These are phyloP conservation scores for Tethea ocularis DNA, from an alignment of 2,888 invertebrate species.

Conservation along the genomic window DNA sequence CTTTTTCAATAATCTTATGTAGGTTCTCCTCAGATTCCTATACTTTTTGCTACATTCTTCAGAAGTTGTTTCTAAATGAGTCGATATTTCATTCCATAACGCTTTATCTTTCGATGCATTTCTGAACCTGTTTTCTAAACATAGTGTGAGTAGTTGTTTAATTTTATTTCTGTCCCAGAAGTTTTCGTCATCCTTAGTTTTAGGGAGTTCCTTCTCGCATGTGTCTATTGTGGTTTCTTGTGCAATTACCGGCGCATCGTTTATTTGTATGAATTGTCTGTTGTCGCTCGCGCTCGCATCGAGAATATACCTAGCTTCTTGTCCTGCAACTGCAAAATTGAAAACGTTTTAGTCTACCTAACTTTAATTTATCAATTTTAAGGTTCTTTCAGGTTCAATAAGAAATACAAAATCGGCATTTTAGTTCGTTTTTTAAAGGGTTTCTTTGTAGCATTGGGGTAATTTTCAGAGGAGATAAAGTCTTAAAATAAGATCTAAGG, in stretches of 20 bases:
- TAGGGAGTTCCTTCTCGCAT: constrained; percentile 36
- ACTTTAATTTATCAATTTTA: too few species aligned
- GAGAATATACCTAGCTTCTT: constrained; percentile 62
- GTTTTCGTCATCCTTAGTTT: constrained; percentile 50
- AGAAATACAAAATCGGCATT: too few species aligned
- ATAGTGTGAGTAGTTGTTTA: constrained; percentile 61
- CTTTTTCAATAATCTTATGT: constrained; percentile 70
- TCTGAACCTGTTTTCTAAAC: constrained; percentile 58
- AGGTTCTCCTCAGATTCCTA: constrained; percentile 67
- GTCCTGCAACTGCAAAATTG: constrained; percentile 52
- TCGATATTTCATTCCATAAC: constrained; percentile 62
- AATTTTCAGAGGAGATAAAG: too few species aligned
- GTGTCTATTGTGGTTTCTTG: constrained; percentile 38
- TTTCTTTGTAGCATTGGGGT: too few species aligned
- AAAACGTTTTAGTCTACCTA: background rate
- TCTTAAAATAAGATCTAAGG: too few species aligned
- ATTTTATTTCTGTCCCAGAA: constrained; percentile 74
- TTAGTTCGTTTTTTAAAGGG: too few species aligned
- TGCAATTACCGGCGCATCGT: constrained; percentile 42
- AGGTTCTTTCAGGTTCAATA: too few species aligned
- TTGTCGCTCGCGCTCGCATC: constrained; percentile 47
- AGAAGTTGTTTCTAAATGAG: constrained; percentile 54
- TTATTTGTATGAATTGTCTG: constrained; percentile 61
- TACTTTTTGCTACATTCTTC: constrained; percentile 72
- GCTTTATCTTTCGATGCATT: constrained; percentile 52